Evolutionary conservation across 64 coral and sea anemone species (phyloP).

Genomic region (Pachyseris speciosa): DNA sequence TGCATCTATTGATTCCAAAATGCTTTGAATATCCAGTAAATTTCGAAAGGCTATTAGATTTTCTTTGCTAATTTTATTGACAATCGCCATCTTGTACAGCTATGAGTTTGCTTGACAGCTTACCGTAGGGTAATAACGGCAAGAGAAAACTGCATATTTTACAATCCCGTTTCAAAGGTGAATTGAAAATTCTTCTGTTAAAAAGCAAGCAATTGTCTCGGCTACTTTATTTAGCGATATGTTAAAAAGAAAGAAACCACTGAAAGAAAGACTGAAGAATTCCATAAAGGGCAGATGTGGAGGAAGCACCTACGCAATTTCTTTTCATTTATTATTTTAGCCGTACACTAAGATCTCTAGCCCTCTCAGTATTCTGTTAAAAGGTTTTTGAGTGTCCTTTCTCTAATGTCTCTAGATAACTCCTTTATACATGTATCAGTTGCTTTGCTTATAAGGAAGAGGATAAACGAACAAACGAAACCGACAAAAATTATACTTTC

Average conservation of each 20-base stretch:
- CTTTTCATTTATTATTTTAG: background rate
- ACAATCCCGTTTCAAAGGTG: background rate
- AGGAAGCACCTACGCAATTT: background rate
- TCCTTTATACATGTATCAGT: too few species aligned
- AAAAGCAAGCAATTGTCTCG: background rate
- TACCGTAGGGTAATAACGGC: background rate
- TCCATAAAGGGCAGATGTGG: slow-evolving; percentile 49
- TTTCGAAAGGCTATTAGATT: background rate
- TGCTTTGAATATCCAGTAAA: background rate
- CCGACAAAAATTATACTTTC: too few species aligned
- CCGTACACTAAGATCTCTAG: background rate
- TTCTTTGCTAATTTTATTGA: background rate
- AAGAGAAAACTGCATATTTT: background rate
- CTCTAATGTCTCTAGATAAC: too few species aligned
- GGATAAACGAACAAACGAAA: too few species aligned
- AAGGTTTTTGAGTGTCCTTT: too few species aligned
- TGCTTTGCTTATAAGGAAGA: too few species aligned
- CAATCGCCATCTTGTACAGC: too few species aligned
- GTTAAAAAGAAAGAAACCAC: background rate
- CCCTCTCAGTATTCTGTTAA: too few species aligned
- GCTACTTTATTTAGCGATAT: background rate
- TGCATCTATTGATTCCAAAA: background rate
- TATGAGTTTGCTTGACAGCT: background rate
- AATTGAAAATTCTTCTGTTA: background rate
- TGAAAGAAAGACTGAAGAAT: background rate